Base-by-base conservation (phyloP, 2,797 vertebrate genomes). In the Lophotriccus pileatus region DNA sequence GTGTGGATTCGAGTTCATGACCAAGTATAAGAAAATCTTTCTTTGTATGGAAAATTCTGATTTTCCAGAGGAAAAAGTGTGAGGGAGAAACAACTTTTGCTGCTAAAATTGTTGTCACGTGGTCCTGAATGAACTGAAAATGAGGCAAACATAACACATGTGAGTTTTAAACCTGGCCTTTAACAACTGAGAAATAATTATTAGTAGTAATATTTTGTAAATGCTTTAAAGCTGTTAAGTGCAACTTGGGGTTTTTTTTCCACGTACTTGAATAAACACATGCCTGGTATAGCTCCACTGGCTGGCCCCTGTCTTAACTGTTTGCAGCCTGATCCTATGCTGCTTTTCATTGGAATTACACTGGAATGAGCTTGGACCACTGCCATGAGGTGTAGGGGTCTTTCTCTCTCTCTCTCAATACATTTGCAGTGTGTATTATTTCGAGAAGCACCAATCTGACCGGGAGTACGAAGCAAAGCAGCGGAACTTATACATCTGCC, bases 71-170 rank as follows among this genome's bases (percentile, higher is more conserved):
- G 14, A 72, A 93, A 43, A 30, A 3, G 18, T 32, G 0, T 2
- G 4, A 6, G 14, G 7, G 3, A 3, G 13, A 55, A 25, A 36
- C 37, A 4, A 5, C 4, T 43, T 74, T 77, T 81, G 8, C 18
- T 14, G 3, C 16, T 32, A 10, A 43, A 66, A 20, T 16, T 6
- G 2, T 28, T 22, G 3, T 14, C 67, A 15, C 0, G 0, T 23
- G 2, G 1, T 34, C 5, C 69, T 67, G 46, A 84, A 84, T 21
- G 36, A 81, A 23, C 22, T n/a, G 32, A 80, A 84, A 91, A 41
- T 24, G 1, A 39, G 17, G 58, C 14, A 77, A 0, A 21, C 8
- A 1, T 14, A 77, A 36, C 14, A 32, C 7, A 9, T 16, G 30
- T 24, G 18, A 56, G 14, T 32, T 80, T 88, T 59, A 84, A 86